Conservation (phyloP, 2,113 vertebrate genomes). For the Ptilorrhoa leucosticta region DNA sequence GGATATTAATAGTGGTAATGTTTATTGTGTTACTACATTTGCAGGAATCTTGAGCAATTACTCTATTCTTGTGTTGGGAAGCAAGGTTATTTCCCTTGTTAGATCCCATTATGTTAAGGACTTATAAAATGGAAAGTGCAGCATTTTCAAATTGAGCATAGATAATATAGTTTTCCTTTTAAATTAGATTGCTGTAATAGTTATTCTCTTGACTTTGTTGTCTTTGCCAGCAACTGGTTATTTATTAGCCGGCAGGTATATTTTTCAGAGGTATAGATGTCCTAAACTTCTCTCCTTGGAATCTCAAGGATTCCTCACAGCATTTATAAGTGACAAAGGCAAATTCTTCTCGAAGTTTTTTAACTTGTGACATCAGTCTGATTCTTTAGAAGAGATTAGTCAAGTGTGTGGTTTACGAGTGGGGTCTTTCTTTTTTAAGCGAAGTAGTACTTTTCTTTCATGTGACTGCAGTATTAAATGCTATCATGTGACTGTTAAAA, state of each 20-base stretch:
- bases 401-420: background rate
- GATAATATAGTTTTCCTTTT: background rate
- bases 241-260: background rate
- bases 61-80: background rate
- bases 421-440: background rate
- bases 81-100: background rate
- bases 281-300: background rate
- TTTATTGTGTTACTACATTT: background rate
- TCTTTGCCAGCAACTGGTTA: background rate
- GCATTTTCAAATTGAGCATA: background rate
- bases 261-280: background rate
- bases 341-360: background rate
- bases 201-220: background rate
- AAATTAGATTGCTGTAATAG: background rate
- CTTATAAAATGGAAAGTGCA: background rate
- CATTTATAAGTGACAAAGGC: background rate
- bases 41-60: background rate
- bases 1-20: background rate
- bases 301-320: background rate
- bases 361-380: background rate
- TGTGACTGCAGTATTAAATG: background rate
- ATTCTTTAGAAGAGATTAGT: background rate
- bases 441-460: background rate
- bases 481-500: background rate
- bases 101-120: background rate